A percentile compares a stretch with the other conserved stretches of the same genome.
These are phyloP conservation scores for Desoria tigrina DNA, from an alignment of 2,888 invertebrate species.

Conservation along the genomic window DNA sequence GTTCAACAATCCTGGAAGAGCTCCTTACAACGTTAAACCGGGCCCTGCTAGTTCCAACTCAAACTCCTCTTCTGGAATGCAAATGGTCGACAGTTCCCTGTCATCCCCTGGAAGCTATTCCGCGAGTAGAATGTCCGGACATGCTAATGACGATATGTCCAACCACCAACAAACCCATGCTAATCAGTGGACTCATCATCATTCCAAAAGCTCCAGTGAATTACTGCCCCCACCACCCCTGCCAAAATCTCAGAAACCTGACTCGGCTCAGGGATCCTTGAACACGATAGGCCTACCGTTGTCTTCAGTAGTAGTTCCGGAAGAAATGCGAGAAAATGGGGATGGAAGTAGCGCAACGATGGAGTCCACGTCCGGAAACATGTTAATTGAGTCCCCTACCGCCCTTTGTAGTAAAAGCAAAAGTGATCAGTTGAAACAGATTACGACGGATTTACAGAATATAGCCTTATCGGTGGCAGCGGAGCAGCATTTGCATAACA, in stretches of 20 bases:
- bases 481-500: constrained; percentile 29
- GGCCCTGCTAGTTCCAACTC: constrained; percentile 41
- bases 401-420: constrained; percentile 32
- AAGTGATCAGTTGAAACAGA: constrained; percentile 50
- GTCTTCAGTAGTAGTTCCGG: constrained; percentile 27
- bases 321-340: constrained; percentile 47
- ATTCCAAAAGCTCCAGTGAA: not conserved
- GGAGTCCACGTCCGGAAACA: constrained; percentile 26
- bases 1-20: constrained; percentile 20
- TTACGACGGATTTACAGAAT: constrained; percentile 48
- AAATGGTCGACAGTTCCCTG: constrained; percentile 33
- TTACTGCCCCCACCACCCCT: constrained; percentile 43
- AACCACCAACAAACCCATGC: not conserved
- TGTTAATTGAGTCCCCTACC: constrained; percentile 17
- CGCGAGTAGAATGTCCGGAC: not conserved
- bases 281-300: constrained; percentile 21
- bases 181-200: not conserved
- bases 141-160: not conserved
- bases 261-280: constrained; percentile 13
- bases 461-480: constrained; percentile 45
- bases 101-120: constrained; percentile 37
- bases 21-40: constrained; percentile 35
- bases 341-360: constrained; percentile 51
- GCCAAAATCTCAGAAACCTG: constrained; percentile 49
- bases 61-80: constrained; percentile 32